Conservation (phyloP, 2,888 invertebrate species). For the Drosophila macrospina region DNA sequence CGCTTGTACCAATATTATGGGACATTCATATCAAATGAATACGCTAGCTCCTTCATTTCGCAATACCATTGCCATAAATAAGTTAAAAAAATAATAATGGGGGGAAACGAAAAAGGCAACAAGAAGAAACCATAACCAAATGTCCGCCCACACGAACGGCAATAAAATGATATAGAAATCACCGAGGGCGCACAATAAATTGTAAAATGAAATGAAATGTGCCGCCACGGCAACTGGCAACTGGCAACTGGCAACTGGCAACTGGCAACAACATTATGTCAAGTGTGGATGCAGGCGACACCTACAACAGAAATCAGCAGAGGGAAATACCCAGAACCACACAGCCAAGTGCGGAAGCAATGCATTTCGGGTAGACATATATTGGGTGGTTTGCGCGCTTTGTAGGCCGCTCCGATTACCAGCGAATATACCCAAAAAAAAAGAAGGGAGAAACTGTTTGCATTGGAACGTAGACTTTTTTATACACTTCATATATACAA, state of each 20-base stretch:
- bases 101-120: conserved; percentile 4
- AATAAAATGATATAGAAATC: conserved; percentile 66
- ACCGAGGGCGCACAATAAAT: conserved; percentile 60
- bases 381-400: conserved; percentile 38
- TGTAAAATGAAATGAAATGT: conserved; percentile 60
- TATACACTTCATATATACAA: conserved; percentile 8
- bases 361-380: conserved; percentile 43
- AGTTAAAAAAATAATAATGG: conserved; percentile 2
- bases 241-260: no score
- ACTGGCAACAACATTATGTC: conserved; percentile 65
- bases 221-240: no score
- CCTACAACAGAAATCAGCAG: conserved; percentile 53
- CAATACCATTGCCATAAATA: conserved; percentile 48
- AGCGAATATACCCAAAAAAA: conserved; percentile 21
- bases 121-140: conserved; percentile 41
- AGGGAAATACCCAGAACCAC: conserved; percentile 22
- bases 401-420: conserved; percentile 59
- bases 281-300: conserved; percentile 60
- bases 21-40: conserved; percentile 4
- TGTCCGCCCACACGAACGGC: conserved; percentile 53
- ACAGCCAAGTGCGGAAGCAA: conserved; percentile 59
- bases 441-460: not conserved
- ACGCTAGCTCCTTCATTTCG: conserved; percentile 37
- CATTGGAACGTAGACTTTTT: not conserved
- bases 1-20: not conserved